Evolutionary conservation across 2,888 invertebrate genomes (phyloP).

Genomic region (Diaperis boleti): DNA sequence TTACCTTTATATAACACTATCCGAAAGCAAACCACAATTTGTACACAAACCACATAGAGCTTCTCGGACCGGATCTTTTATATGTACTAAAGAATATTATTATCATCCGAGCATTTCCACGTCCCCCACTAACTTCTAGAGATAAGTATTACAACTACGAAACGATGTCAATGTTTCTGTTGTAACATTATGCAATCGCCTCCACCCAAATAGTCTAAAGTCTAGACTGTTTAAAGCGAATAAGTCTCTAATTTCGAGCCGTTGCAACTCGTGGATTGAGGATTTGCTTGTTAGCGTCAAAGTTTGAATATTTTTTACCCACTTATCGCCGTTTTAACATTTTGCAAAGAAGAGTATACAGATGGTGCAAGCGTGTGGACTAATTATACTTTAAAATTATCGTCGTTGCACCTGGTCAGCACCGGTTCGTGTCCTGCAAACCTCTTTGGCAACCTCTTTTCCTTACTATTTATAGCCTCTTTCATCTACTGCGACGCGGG

Average conservation of each 20-base stretch:
- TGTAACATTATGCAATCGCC: constrained; percentile 23
- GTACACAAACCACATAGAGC: not conserved
- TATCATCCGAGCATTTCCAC: constrained; percentile 1
- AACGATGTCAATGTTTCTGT: constrained; percentile 28
- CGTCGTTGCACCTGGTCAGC: too few relatives aligned
- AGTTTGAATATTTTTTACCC: too few relatives aligned
- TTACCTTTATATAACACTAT: too few relatives aligned
- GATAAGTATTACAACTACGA: constrained; percentile 29
- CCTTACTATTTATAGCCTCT: too few relatives aligned
- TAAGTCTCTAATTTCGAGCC: constrained; percentile 11
- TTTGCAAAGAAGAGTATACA: too few relatives aligned
- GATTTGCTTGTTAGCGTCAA: not conserved
- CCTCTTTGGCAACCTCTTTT: too few relatives aligned
- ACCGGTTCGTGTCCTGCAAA: too few relatives aligned
- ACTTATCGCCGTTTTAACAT: too few relatives aligned
- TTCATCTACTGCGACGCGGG: too few relatives aligned
- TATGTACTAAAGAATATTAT: constrained; percentile 20
- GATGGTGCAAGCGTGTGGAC: too few relatives aligned
- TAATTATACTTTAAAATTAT: too few relatives aligned
- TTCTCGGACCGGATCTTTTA: constrained; percentile 7
- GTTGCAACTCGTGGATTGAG: not conserved
- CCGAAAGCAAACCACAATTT: not conserved
- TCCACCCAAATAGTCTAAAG: constrained; percentile 14
- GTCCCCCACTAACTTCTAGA: constrained; percentile 10
- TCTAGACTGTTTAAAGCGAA: constrained; percentile 5